Evolutionary conservation across 1,140 invertebrate genomes (phyloP).

Genomic region (Asbolus verrucosus): DNA sequence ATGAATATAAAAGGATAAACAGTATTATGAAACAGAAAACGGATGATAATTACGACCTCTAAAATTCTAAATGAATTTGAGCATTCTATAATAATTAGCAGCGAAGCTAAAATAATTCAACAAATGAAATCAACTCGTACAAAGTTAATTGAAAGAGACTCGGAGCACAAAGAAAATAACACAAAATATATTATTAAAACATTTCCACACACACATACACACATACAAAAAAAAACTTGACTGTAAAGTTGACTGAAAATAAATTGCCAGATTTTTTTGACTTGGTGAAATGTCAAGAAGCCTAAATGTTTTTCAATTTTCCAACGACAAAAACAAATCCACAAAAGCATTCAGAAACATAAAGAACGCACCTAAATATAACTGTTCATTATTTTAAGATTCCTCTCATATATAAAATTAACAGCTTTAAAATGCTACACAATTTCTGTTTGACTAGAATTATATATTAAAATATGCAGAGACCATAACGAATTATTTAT

Average conservation of each 20-base stretch:
- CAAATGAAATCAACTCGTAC: constrained; percentile 28
- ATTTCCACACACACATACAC: constrained; percentile 11
- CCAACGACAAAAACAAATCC: neutral
- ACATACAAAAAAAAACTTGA: neutral
- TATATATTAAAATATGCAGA: too few species aligned
- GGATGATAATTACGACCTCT: constrained; percentile 24
- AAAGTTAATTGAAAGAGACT: constrained; percentile 27
- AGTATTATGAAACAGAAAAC: constrained; percentile 33
- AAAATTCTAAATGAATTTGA: constrained; percentile 35
- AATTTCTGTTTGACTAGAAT: too few species aligned
- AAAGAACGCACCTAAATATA: constrained; percentile 8
- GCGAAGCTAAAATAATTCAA: constrained; percentile 37
- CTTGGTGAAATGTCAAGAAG: neutral
- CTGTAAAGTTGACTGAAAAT: neutral
- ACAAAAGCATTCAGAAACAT: neutral
- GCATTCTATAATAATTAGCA: constrained; percentile 31
- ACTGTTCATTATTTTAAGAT: constrained; percentile 9
- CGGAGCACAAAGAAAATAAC: constrained; percentile 14
- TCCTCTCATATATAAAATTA: neutral
- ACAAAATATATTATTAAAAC: constrained; percentile 33
- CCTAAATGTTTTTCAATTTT: constrained; percentile 1
- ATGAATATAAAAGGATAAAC: constrained; percentile 21
- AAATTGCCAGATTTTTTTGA: neutral
- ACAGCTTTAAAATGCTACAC: neutral
- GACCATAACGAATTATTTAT: too few species aligned